Conservation (phyloP, 2,888 invertebrate genomes). For the Pinctada fucata region DNA sequence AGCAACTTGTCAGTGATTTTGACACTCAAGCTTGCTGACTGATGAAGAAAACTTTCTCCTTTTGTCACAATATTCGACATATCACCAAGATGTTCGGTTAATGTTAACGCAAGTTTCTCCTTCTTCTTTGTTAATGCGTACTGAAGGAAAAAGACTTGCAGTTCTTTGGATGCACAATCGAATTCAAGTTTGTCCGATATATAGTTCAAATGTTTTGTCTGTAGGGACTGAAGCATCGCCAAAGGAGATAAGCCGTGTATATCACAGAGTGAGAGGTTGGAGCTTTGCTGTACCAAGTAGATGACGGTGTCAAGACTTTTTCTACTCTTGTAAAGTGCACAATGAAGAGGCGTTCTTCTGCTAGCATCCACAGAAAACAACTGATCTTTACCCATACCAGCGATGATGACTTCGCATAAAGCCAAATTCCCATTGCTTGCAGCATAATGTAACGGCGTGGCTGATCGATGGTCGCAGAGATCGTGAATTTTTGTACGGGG, state of each 20-base stretch:
- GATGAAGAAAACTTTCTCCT: constrained; percentile 26
- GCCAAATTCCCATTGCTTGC: constrained; percentile 46
- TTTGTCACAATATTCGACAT: neutral
- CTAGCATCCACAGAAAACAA: constrained; percentile 43
- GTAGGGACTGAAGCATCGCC: constrained; percentile 39
- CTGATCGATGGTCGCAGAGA: constrained; percentile 39
- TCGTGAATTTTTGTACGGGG: constrained; percentile 19
- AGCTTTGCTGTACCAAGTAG: constrained; percentile 49
- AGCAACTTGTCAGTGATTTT: constrained; percentile 33
- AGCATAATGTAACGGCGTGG: constrained; percentile 54
- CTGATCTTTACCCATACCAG: constrained; percentile 44
- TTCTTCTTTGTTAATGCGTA: neutral
- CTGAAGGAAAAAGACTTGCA: constrained; percentile 23
- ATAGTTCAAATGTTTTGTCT: constrained; percentile 28
- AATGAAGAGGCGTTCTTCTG: constrained; percentile 46
- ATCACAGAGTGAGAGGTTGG: constrained; percentile 44
- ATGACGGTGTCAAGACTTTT: constrained; percentile 34
- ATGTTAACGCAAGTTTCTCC: constrained; percentile 1
- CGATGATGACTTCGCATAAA: constrained; percentile 46
- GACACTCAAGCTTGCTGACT: constrained; percentile 45
- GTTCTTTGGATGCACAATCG: constrained; percentile 35
- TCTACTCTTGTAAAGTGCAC: constrained; percentile 42
- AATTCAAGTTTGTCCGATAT: constrained; percentile 41
- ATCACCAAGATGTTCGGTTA: neutral
- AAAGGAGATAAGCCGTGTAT: constrained; percentile 45